phyloP scores from a whole-genome alignment of 2,888 invertebrate species.

The Xanthia togata region DNA sequence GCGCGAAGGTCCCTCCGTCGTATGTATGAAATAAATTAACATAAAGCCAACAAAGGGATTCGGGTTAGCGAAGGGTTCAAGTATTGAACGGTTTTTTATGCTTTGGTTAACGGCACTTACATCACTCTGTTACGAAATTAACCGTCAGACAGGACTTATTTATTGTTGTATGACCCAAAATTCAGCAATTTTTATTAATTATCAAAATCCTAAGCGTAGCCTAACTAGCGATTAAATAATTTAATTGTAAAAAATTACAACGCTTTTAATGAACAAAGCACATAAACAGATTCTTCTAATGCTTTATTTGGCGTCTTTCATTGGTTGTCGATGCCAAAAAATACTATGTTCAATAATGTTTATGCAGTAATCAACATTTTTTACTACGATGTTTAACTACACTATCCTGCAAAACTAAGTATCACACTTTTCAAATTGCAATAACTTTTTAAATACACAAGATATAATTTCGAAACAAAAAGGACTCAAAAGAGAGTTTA shows the following conservation, averaged over 20 bases:
- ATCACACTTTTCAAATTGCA: too few species aligned
- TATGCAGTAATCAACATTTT: not conserved
- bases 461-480: too few species aligned
- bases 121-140: conserved; percentile 30
- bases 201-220: not conserved
- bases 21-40: conserved; percentile 52
- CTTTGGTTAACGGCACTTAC: conserved; percentile 42
- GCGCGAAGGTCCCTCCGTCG: conserved; percentile 4
- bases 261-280: not conserved
- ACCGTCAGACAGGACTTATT: conserved; percentile 17
- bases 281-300: not conserved
- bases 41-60: conserved; percentile 37
- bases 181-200: not conserved
- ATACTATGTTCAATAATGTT: not conserved
- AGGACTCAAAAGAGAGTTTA: too few species aligned
- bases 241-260: not conserved
- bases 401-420: too few species aligned
- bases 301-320: not conserved
- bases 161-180: not conserved
- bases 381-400: not conserved
- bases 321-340: conserved; percentile 2
- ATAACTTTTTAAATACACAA: too few species aligned
- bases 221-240: not conserved
- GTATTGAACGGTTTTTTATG: conserved; percentile 51
- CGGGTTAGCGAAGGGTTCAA: conserved; percentile 34